These are phyloP conservation scores for Sinonovacula constricta DNA, from an alignment of 1,140 invertebrate genomes.

Conservation along the genomic window DNA sequence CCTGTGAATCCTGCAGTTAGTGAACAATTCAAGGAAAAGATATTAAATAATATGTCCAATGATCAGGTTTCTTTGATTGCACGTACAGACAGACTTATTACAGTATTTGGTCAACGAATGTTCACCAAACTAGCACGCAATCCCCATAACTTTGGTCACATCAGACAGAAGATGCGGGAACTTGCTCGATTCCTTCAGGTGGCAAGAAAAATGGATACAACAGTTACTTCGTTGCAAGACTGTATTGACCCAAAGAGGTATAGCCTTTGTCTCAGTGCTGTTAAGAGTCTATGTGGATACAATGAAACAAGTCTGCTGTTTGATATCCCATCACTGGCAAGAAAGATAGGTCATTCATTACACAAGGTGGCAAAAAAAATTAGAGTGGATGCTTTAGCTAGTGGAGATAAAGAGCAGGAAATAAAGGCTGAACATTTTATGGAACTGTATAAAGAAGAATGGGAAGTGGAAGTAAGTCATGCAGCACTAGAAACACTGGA, in stretches of 20 bases:
- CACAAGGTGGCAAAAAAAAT: background rate
- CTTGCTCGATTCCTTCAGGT: background rate
- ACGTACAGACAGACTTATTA: background rate
- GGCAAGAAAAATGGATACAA: background rate
- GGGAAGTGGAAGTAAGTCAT: conserved; percentile 21
- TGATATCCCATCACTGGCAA: background rate
- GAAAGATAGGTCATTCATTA: background rate
- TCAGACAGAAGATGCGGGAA: background rate
- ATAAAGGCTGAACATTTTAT: conserved; percentile 4
- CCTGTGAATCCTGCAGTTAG: background rate
- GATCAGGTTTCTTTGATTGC: background rate
- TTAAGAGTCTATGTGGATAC: background rate
- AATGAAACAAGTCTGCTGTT: background rate
- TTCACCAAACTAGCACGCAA: background rate
- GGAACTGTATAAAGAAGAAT: conserved; percentile 16
- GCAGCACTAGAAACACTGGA: conserved; percentile 4
- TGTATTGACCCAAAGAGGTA: background rate
- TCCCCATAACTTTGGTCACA: background rate
- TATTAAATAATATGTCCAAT: background rate
- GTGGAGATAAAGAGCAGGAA: background rate
- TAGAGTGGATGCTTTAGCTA: background rate
- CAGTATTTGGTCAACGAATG: background rate
- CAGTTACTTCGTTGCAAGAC: background rate
- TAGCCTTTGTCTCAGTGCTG: background rate
- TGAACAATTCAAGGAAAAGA: background rate